Evolutionary conservation across 2,113 vertebrate species (phyloP).

Genomic region (Sprattus sprattus): DNA sequence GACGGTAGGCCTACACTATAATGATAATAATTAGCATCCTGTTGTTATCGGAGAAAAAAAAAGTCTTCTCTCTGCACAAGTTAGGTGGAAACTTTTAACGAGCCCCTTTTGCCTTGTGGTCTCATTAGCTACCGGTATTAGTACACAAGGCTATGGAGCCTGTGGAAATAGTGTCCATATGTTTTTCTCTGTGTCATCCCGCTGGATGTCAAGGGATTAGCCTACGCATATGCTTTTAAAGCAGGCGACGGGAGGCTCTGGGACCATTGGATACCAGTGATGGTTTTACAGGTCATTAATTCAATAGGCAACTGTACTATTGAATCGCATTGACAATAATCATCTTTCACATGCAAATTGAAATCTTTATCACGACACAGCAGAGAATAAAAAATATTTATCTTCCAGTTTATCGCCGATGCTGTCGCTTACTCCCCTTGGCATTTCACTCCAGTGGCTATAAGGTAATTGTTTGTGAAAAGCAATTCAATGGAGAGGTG

Average conservation of each 20-base stretch:
- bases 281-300: not conserved
- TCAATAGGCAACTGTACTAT: not conserved
- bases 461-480: not conserved
- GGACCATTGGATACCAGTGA: not conserved
- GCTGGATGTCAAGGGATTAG: too few species aligned
- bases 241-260: not conserved
- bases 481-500: not conserved
- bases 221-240: not conserved
- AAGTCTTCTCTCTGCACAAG: not conserved
- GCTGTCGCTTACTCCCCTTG: not conserved
- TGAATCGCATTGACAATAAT: not conserved
- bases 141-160: not conserved
- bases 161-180: not conserved
- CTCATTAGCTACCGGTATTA: not conserved
- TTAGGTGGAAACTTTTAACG: slow-evolving; percentile 11
- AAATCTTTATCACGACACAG: not conserved
- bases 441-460: not conserved
- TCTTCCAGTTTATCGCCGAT: not conserved
- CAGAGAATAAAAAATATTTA: not conserved
- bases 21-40: slow-evolving; percentile 14
- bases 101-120: slow-evolving; percentile 6
- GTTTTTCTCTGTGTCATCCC: too few species aligned
- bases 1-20: not conserved
- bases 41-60: not conserved
- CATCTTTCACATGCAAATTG: not conserved